Evolutionary conservation across 1,140 invertebrate species (phyloP), one percentile per base, ranked within the genome.

Genomic region (Eumeta japonica): DNA sequence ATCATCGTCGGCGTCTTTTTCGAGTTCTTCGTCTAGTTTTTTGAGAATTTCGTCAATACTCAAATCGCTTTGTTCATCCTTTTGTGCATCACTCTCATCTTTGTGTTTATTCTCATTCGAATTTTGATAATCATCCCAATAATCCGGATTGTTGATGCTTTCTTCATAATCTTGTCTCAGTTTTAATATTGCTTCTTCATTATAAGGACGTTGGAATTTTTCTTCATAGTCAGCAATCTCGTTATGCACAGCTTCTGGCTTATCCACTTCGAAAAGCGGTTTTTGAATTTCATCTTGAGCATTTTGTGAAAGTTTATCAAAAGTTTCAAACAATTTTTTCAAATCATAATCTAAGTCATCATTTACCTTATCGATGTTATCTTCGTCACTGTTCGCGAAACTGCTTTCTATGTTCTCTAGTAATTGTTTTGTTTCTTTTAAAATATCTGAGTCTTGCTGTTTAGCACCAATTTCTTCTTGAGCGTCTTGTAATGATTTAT

Each of bases 291-390:
- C 47, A 20, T 46, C 37, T 20, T 24, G 39, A 16, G 32, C 35
- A 28, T 52, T 45, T 13, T 50, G 45, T 10, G 27, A 47, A 27
- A 68, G 37, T 43, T 66, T 59, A 20, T 48, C 43, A 29, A 53
- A 44, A 9, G 57, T 60, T 40, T 53, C 44, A 19, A 54, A 47
- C 13, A 68, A 32, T 20, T 48, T 48, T 16, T 51, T 37, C n/a
- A 68, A 45, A 38, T 68, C 57, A 19, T 44, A 39, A 39, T 55
- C 52, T 9, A 70, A 39, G 28, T 60, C 56, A 29, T 32, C 34
- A 29, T 50, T 50, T 15, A 42, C 45, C 36, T 54, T 53, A 30
- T 49, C 39, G 9, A 49, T 43, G 1, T 46, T 43, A 10, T 58
- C 43, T 32, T 50, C 41, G 16, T 46, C 33, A 31, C 4, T 18